phyloP scores from a whole-genome alignment of 2,888 invertebrate species.

The Hydrotaea cyrtoneurina region DNA sequence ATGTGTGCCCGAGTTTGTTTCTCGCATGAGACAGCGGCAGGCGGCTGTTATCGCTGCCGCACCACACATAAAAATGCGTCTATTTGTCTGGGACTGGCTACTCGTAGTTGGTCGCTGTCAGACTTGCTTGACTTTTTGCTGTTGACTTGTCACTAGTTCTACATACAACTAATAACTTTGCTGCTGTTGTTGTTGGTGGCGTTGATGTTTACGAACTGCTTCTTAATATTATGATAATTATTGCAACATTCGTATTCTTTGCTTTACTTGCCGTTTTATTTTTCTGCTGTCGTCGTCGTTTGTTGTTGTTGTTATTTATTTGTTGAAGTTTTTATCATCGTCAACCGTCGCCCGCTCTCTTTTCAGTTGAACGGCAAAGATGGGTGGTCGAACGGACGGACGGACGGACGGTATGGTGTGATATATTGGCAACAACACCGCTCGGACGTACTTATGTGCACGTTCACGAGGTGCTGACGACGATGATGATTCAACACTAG shows the following conservation, averaged over 20 bases:
- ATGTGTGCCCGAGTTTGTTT: not conserved
- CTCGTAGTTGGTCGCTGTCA: conserved; percentile 27
- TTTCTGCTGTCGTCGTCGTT: not conserved
- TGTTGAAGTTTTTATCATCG: conserved; percentile 33
- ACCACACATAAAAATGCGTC: conserved; percentile 51
- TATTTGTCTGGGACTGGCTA: conserved; percentile 61
- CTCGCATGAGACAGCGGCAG: not conserved
- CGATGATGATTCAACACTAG: not conserved
- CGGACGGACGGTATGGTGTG: not conserved
- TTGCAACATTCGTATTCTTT: conserved; percentile 62
- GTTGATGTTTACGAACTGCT: conserved; percentile 26
- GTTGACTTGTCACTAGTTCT: conserved; percentile 27
- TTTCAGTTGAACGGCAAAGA: not conserved
- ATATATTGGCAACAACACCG: conserved; percentile 7
- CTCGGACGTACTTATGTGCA: not conserved
- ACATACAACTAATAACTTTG: not conserved
- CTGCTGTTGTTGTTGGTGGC: not conserved
- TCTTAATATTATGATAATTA: conserved; percentile 59
- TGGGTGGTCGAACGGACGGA: not conserved
- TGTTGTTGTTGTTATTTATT: conserved; percentile 20
- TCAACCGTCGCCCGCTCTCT: not conserved
- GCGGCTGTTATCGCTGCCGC: conserved; percentile 2
- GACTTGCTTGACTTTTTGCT: conserved; percentile 34
- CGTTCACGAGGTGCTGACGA: conserved; percentile 24
- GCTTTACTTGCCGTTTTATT: conserved; percentile 37